Evolutionary conservation across 2,797 vertebrate species (phyloP).

Genomic region (Acanthornis magna): DNA sequence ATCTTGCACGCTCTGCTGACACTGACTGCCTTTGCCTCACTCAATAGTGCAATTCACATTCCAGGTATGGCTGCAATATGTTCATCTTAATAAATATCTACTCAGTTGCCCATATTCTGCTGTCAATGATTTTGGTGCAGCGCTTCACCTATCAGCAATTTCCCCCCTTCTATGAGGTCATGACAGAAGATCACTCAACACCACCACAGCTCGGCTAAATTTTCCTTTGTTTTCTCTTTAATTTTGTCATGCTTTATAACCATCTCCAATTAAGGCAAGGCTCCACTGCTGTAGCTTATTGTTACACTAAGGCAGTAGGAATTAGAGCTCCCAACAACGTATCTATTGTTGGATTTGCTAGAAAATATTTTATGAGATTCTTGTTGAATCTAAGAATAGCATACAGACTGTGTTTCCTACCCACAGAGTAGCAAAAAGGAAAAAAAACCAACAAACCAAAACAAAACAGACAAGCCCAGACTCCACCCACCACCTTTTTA

Average conservation of each 20-base stretch:
- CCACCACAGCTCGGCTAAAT: rapidly evolving
- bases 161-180: not conserved
- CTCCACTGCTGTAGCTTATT: not conserved
- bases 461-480: not conserved
- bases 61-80: not conserved
- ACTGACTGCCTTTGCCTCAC: not conserved
- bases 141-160: not conserved
- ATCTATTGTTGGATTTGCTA: not conserved
- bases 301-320: not conserved
- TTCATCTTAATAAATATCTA: not conserved
- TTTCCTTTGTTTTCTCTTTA: not conserved
- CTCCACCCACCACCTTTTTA: not conserved
- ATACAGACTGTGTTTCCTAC: not conserved
- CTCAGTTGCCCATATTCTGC: not conserved
- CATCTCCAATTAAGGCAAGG: not conserved
- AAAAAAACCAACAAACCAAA: not conserved
- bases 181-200: not conserved
- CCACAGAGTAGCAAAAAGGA: not conserved
- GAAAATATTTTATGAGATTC: not conserved
- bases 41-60: not conserved
- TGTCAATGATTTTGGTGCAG: not conserved
- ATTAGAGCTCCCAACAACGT: not conserved
- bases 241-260: not conserved
- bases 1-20: not conserved
- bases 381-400: not conserved